Percentiles rank a stretch among this genome's conserved stretches.
These are phyloP conservation scores for Drosophila robusta DNA, from an alignment of 2,888 invertebrate species.

Conservation along the genomic window DNA sequence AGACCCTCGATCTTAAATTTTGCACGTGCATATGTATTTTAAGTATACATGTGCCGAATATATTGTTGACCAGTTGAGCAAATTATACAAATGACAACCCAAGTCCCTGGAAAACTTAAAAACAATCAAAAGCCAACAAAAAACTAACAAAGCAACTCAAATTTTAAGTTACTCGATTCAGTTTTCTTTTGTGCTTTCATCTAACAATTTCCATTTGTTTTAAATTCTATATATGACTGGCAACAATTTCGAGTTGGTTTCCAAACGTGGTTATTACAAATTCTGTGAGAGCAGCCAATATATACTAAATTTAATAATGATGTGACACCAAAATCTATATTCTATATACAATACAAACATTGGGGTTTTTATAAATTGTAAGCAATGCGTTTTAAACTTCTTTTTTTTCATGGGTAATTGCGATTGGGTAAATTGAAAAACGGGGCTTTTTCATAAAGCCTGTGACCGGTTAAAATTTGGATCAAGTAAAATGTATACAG, in stretches of 20 bases:
- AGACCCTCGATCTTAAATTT: conserved; percentile 22
- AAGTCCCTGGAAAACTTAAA: background rate
- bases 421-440: too few relatives aligned
- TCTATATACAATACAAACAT: background rate
- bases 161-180: conserved; percentile 3
- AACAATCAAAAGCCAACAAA: too few relatives aligned
- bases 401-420: too few relatives aligned
- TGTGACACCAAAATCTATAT: conserved; percentile 11
- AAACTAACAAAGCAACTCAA: background rate
- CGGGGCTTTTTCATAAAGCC: too few relatives aligned
- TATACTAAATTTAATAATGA: conserved; percentile 3
- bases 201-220: background rate
- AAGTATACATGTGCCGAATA: conserved; percentile 8
- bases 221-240: conserved; percentile 1
- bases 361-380: background rate
- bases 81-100: background rate
- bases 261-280: background rate
- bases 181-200: background rate
- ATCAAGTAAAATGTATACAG: too few relatives aligned
- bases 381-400: too few relatives aligned
- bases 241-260: conserved; percentile 10
- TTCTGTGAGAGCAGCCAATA: conserved; percentile 2
- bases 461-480: too few relatives aligned
- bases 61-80: conserved; percentile 16
- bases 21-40: conserved; percentile 13